phyloP scores from a whole-genome alignment of 2,797 vertebrate species.

The Anas flavirostris region DNA sequence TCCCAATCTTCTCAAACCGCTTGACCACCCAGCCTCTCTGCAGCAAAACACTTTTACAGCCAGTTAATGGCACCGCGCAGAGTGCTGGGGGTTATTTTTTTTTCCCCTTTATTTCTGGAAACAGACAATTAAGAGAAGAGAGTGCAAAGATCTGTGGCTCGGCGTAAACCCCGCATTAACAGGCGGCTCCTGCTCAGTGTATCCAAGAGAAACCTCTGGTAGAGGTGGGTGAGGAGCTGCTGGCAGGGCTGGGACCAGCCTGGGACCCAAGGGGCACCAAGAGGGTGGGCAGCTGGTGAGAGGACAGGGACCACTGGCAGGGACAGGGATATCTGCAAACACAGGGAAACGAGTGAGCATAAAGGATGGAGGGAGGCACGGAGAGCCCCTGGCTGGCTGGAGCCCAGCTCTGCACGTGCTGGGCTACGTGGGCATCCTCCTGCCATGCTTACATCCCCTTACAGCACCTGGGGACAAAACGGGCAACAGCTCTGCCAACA shows the following conservation, averaged over 20 bases:
- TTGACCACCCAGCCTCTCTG: conserved; percentile 30
- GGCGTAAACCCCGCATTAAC: neutral
- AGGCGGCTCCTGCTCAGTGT: neutral
- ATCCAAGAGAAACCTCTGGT: neutral
- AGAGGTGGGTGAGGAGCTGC: no score
- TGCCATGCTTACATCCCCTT: neutral
- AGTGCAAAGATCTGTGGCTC: neutral
- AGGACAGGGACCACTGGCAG: neutral
- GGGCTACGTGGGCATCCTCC: neutral
- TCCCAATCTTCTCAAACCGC: conserved; percentile 32
- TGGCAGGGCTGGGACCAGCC: neutral
- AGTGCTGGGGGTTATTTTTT: neutral
- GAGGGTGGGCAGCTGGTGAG: neutral
- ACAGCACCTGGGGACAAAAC: fast-evolving
- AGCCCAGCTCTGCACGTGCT: neutral
- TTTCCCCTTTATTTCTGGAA: neutral
- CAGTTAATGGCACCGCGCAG: neutral
- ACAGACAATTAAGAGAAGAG: neutral
- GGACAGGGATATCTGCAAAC: neutral
- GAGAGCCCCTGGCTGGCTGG: fast-evolving
- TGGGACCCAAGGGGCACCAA: neutral
- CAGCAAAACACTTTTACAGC: neutral
- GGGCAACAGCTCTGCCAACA: neutral
- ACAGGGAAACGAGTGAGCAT: fast-evolving
- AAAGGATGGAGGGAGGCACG: neutral